phyloP scores from a whole-genome alignment of 2,797 vertebrate genomes.

The Fundulus diaphanus region DNA sequence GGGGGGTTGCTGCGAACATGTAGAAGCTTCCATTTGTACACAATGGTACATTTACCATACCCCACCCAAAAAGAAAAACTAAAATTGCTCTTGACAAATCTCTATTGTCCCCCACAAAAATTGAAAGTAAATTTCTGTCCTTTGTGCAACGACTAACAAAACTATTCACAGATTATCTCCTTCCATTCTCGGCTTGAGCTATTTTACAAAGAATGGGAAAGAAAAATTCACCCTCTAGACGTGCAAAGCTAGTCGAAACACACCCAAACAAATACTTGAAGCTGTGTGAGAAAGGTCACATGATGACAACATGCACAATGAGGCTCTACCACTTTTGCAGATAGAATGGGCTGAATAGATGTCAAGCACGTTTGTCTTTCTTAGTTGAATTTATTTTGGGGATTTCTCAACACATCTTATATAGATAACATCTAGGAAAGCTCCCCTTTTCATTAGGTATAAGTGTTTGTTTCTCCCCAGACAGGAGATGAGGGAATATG shows the following conservation, averaged over 20 bases:
- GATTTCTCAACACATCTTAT: constrained; percentile 58
- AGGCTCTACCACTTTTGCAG: constrained; percentile 36
- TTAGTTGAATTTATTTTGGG: constrained; percentile 65
- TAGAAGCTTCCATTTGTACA: no score
- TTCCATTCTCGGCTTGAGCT: background rate
- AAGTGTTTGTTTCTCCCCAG: constrained; percentile 75
- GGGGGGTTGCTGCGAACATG: no score
- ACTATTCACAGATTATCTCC: background rate
- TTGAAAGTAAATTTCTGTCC: no score
- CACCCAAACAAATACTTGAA: background rate
- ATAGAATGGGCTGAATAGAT: constrained; percentile 23
- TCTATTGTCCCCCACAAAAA: no score
- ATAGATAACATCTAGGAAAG: constrained; percentile 69
- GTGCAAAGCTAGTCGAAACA: background rate
- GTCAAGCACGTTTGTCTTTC: constrained; percentile 45
- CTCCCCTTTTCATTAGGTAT: constrained; percentile 68
- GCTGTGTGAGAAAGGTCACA: background rate
- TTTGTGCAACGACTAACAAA: no score
- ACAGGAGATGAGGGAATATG: constrained; percentile 71
- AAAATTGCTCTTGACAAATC: no score
- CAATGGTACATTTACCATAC: no score
- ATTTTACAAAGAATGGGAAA: background rate
- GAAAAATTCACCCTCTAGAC: background rate
- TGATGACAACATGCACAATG: background rate
- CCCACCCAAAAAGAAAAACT: no score